These are phyloP conservation scores for honey bee (Apis mellifera) DNA, from an alignment of 1,140 invertebrate genomes.

Conservation along the genomic window DNA sequence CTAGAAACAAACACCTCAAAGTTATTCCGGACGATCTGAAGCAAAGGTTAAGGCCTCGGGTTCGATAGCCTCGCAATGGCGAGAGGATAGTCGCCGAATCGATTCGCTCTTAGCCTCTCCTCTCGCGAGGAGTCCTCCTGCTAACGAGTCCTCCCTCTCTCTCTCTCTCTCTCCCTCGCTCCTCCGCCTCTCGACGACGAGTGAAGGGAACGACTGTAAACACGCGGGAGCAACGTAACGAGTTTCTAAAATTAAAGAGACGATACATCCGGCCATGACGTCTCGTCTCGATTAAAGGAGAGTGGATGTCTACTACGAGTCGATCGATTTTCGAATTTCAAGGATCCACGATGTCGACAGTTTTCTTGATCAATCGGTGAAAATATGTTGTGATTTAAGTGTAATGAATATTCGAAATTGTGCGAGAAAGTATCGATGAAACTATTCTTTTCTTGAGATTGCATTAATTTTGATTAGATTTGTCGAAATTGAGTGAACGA, in stretches of 20 bases:
- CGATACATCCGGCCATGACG: neutral
- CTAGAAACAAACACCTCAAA: slow-evolving; percentile 48
- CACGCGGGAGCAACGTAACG: slow-evolving; percentile 47
- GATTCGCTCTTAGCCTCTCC: neutral
- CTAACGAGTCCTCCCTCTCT: neutral
- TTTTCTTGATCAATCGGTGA: neutral
- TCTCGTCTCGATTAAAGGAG: neutral
- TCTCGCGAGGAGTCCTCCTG: too few relatives aligned
- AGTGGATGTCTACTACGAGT: neutral
- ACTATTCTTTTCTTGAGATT: too few relatives aligned
- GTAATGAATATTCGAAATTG: too few relatives aligned
- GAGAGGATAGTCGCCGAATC: slow-evolving; percentile 6
- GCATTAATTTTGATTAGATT: too few relatives aligned
- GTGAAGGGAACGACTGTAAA: slow-evolving; percentile 59
- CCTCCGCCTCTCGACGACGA: neutral
- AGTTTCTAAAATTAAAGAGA: slow-evolving; percentile 59
- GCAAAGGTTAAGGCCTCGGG: slow-evolving; percentile 66
- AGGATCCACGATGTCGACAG: neutral
- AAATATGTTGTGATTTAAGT: neutral
- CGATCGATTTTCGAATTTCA: neutral
- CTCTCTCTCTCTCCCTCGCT: neutral
- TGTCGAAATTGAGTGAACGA: too few relatives aligned
- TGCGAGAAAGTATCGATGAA: too few relatives aligned
- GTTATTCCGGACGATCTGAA: slow-evolving; percentile 48
- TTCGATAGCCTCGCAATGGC: slow-evolving; percentile 55